A percentile compares a stretch with the other conserved stretches of the same genome.
These are phyloP conservation scores for Tichodroma muraria DNA, from an alignment of 2,113 vertebrate genomes.

Conservation along the genomic window DNA sequence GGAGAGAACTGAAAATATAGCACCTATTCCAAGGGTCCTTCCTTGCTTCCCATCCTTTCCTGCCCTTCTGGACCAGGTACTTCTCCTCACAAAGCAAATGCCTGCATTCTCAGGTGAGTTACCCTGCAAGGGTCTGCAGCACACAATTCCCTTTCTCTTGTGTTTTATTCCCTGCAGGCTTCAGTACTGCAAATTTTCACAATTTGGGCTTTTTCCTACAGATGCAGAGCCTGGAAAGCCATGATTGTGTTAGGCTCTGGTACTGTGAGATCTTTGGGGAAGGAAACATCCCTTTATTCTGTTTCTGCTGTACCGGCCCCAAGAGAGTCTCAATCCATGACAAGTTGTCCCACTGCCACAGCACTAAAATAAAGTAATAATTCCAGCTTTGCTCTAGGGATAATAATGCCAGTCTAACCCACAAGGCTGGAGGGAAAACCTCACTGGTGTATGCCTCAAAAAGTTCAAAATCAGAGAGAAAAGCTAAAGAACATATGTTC, in stretches of 20 bases:
- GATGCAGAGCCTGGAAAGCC: not conserved
- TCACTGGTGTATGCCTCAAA: not conserved
- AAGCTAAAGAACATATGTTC: not conserved
- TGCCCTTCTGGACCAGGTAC: not conserved
- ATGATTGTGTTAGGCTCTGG: not conserved
- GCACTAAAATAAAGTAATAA: constrained; percentile 4
- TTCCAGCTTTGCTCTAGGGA: not conserved
- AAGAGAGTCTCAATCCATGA: not conserved
- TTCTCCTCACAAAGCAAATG: not conserved
- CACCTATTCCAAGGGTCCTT: not conserved
- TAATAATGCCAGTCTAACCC: not conserved
- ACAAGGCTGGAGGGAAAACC: not conserved
- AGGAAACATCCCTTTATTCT: not conserved
- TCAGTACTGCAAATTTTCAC: not conserved
- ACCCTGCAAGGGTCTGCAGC: not conserved
- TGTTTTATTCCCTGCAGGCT: not conserved
- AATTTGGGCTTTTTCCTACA: not conserved
- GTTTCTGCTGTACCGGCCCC: constrained; percentile 1
- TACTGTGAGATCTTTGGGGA: not conserved
- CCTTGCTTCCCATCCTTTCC: not conserved
- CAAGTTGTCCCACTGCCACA: not conserved
- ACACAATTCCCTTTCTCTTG: not conserved
- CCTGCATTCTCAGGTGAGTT: not conserved
- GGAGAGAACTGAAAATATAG: not conserved
- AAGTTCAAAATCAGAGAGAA: not conserved